These are phyloP conservation scores for Protomyctophum bolini DNA, from an alignment of 2,113 vertebrate species.

Conservation along the genomic window DNA sequence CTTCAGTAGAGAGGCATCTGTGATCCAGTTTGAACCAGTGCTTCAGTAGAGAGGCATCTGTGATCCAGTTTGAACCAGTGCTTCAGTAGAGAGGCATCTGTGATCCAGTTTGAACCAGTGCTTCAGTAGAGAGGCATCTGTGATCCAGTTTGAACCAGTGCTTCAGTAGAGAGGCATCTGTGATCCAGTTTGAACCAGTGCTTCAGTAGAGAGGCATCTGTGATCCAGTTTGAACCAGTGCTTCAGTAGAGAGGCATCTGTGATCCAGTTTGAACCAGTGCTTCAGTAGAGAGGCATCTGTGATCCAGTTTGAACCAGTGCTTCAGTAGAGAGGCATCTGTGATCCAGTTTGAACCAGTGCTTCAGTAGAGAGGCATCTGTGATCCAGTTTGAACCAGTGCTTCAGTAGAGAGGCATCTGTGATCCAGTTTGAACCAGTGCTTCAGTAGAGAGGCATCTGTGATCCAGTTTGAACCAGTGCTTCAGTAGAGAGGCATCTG, in stretches of 20 bases:
- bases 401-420: background rate
- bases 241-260: background rate
- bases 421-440: background rate
- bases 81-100: background rate
- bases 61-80: background rate
- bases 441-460: background rate
- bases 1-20: background rate
- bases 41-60: background rate
- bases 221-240: background rate
- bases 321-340: background rate
- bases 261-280: background rate
- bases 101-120: background rate
- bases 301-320: background rate
- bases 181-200: background rate
- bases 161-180: background rate
- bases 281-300: background rate
- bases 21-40: background rate
- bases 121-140: background rate
- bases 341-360: background rate
- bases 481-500: background rate
- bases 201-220: background rate
- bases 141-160: background rate
- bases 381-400: background rate
- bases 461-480: background rate
- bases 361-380: background rate